phyloP scores from a whole-genome alignment of 2,113 vertebrate species.

The Chroicocephalus ridibundus region DNA sequence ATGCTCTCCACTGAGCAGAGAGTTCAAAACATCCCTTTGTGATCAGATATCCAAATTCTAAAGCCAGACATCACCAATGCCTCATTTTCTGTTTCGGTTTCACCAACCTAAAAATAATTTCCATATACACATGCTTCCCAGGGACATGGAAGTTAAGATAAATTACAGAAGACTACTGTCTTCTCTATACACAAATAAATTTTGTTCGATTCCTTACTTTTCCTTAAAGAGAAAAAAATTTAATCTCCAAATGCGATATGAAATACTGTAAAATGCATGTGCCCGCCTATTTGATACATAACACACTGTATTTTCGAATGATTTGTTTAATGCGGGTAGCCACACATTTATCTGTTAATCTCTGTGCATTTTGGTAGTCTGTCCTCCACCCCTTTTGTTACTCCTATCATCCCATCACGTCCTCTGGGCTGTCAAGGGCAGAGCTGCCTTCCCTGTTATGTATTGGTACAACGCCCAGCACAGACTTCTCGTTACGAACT shows the following conservation, averaged over 20 bases:
- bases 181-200: background rate
- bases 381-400: slow-evolving; percentile 29
- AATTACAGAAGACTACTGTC: background rate
- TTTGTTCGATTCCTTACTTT: background rate
- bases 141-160: background rate
- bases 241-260: background rate
- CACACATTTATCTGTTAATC: background rate
- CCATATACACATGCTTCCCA: background rate
- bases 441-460: slow-evolving; percentile 18
- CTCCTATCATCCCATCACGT: background rate
- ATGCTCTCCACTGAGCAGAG: background rate
- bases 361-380: background rate
- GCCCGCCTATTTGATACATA: background rate
- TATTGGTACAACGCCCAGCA: slow-evolving; percentile 33
- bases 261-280: background rate
- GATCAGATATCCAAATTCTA: background rate
- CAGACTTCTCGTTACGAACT: background rate
- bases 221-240: background rate
- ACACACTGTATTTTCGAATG: background rate
- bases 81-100: background rate
- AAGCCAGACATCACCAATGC: background rate
- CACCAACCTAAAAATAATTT: background rate
- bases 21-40: background rate
- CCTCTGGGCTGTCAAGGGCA: slow-evolving; percentile 14
- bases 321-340: background rate